Percentiles rank a stretch among this genome's conserved stretches.
phyloP scores from a whole-genome alignment of 2,888 invertebrate genomes.

The Rhimphoctona megacephalus region DNA sequence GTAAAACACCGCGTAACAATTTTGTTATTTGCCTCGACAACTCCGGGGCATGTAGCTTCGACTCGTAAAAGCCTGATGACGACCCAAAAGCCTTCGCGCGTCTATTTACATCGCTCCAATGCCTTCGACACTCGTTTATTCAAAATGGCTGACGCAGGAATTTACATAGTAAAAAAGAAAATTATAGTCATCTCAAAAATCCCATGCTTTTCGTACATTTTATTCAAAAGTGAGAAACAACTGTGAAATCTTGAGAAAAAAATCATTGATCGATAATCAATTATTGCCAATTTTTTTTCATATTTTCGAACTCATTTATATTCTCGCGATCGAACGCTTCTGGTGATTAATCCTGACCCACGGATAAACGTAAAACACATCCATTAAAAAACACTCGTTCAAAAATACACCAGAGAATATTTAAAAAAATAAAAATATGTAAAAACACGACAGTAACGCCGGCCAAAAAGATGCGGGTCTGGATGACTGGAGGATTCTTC shows the following conservation, averaged over 20 bases:
- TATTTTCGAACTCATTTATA: background rate
- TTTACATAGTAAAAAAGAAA: background rate
- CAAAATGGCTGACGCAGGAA: background rate
- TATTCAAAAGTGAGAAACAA: background rate
- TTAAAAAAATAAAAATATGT: constrained; percentile 26
- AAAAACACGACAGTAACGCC: constrained; percentile 77
- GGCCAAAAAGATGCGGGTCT: constrained; percentile 78
- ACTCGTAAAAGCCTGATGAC: constrained; percentile 24
- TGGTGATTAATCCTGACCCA: constrained; percentile 31
- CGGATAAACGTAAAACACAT: constrained; percentile 23
- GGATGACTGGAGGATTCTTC: constrained; percentile 58
- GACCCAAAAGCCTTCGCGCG: constrained; percentile 21
- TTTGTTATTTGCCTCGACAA: constrained; percentile 49
- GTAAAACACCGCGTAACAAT: constrained; percentile 25
- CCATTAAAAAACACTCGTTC: constrained; percentile 40
- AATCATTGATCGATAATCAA: background rate
- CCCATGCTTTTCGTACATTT: background rate
- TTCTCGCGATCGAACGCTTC: constrained; percentile 48
- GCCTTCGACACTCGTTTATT: constrained; percentile 14
- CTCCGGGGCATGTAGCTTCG: constrained; percentile 13
- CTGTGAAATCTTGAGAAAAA: background rate
- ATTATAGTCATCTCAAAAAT: background rate
- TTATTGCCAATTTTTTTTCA: background rate
- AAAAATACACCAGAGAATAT: constrained; percentile 37
- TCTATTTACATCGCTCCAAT: constrained; percentile 4